These are phyloP conservation scores for Pygmarrhopalites habei DNA, from an alignment of 1,140 invertebrate species.

Conservation along the genomic window DNA sequence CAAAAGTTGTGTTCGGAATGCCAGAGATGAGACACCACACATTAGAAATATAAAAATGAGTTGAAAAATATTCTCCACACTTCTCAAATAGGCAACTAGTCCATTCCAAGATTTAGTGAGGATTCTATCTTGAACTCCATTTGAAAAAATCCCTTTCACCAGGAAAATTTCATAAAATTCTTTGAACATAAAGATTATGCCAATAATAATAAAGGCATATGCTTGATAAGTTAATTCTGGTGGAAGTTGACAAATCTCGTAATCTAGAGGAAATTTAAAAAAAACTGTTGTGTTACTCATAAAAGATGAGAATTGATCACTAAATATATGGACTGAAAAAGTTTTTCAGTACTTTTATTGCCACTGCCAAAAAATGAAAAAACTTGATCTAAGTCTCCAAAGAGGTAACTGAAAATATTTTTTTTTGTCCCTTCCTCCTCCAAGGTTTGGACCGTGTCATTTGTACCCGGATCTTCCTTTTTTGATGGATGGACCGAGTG, in stretches of 20 bases:
- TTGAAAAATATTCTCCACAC: conserved; percentile 4
- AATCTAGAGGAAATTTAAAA: no score
- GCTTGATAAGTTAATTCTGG: no score
- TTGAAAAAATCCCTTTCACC: not conserved
- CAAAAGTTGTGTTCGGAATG: not conserved
- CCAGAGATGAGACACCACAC: not conserved
- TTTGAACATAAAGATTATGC: not conserved
- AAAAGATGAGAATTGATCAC: no score
- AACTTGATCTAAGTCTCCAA: not conserved
- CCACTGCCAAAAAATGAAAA: not conserved
- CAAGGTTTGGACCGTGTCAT: not conserved
- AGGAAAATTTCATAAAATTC: conserved; percentile 3
- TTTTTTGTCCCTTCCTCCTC: not conserved
- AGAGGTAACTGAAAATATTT: not conserved
- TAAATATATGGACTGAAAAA: no score
- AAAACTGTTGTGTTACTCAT: no score
- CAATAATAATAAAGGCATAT: not conserved
- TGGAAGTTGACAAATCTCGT: no score
- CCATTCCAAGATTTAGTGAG: not conserved
- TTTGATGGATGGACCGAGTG: not conserved
- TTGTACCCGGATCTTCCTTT: not conserved
- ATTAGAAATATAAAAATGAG: not conserved
- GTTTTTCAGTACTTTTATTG: not conserved
- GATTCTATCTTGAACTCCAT: not conserved
- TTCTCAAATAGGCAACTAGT: not conserved